Conservation (phyloP, 1,140 invertebrate genomes). For the Sinella curviseta region DNA sequence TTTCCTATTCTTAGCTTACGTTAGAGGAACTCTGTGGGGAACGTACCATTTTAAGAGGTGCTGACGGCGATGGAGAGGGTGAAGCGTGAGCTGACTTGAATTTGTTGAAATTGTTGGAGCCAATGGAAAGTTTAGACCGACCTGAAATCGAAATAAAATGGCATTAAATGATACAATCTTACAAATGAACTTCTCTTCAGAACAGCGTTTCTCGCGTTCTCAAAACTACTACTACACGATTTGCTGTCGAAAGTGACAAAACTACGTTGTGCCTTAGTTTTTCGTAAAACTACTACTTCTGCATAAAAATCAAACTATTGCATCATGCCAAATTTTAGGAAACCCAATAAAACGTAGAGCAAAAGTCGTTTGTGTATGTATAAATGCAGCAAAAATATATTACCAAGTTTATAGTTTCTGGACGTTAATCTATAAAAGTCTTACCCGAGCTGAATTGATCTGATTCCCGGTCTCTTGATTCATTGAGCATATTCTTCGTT, state of each 20-base stretch:
- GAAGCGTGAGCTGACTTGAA: slow-evolving; percentile 48
- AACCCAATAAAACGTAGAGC: no score
- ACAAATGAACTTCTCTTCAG: not conserved
- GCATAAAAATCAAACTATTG: no score
- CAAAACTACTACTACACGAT: no score
- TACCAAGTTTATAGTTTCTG: no score
- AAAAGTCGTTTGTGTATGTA: no score
- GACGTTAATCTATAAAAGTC: not conserved
- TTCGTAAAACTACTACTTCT: no score
- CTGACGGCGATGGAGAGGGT: slow-evolving; percentile 48
- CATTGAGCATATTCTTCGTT: slow-evolving; percentile 37
- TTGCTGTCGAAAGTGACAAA: no score
- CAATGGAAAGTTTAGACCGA: slow-evolving; percentile 48
- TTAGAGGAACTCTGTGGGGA: not conserved
- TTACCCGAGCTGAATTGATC: slow-evolving; percentile 50
- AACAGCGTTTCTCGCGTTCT: no score
- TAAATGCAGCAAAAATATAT: not conserved
- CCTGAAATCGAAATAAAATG: slow-evolving; percentile 29
- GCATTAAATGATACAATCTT: slow-evolving; percentile 8
- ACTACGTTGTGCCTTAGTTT: no score
- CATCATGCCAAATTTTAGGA: no score
- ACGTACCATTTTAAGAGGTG: slow-evolving; percentile 49
- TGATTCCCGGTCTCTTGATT: slow-evolving; percentile 46
- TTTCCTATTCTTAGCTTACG: not conserved
- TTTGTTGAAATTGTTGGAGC: slow-evolving; percentile 49